These are phyloP conservation scores for Pyralis farinalis DNA, from an alignment of 2,888 invertebrate genomes.

Conservation along the genomic window DNA sequence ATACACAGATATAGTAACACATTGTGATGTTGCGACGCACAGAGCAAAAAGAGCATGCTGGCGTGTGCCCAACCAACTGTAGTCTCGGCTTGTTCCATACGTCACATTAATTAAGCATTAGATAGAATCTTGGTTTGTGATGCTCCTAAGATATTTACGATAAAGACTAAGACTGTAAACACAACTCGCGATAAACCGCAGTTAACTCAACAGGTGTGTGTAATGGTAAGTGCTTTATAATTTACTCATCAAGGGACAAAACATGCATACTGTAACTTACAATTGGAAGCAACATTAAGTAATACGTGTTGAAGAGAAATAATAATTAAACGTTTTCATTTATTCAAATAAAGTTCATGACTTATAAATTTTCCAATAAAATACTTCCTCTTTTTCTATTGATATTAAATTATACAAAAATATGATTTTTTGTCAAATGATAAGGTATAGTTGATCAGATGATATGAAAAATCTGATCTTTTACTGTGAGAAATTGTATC, in stretches of 20 bases:
- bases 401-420: too few species aligned
- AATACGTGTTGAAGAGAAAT: too few species aligned
- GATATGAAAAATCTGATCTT: too few species aligned
- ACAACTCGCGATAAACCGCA: constrained; percentile 26
- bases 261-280: background rate
- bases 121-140: constrained; percentile 56
- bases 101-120: constrained; percentile 73
- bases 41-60: constrained; percentile 66
- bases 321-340: too few species aligned
- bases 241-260: background rate
- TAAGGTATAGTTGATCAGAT: too few species aligned
- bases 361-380: too few species aligned
- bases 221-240: constrained; percentile 2
- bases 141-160: constrained; percentile 41
- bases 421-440: too few species aligned
- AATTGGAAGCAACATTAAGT: background rate
- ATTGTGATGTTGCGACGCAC: constrained; percentile 28
- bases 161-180: constrained; percentile 37
- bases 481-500: too few species aligned
- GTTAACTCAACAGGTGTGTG: constrained; percentile 35
- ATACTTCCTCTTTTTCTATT: too few species aligned
- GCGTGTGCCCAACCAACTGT: constrained; percentile 69
- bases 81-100: constrained; percentile 62
- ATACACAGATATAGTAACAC: constrained; percentile 21
- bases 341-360: too few species aligned